Base-by-base conservation (phyloP, 2,113 vertebrate species). In the Brienomyrus brachyistius region DNA sequence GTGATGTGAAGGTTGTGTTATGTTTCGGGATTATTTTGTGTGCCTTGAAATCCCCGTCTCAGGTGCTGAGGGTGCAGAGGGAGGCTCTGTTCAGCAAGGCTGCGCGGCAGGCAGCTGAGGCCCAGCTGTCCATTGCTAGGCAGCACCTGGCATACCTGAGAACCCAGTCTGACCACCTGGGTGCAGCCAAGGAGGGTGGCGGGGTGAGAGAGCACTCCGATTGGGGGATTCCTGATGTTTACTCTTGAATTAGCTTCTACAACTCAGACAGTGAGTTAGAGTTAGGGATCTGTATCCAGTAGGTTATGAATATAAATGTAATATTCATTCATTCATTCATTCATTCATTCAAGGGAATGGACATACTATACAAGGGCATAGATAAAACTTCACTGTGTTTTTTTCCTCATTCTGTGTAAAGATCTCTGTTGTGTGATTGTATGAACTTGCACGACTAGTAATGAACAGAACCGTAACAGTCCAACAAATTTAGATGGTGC, bases 21-120 rank as follows among this genome's bases (percentile, higher is more conserved):
- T 23, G 43, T 83, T 40, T 83, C 1, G 21, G 31, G n/a, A 74
- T 74, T 35, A 74, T 35, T 35, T 10, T 1, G 66, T 45, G 5
- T 47, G 40, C 45, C 43, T 56, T 10, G n/a, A 40, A 27, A 45
- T 86, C 31, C 2, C 11, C 19, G 8, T 7, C 48, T 35, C 85
- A 96, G 96, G 98, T 98, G 91, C 98, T 99, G 93, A 96, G 97
- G 92, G 97, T 99, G 88, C 98, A 99, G 95, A 94, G 98, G 2
- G 97, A 99, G 89, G 98, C 98, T 0, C 94, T 99, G 51, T 98
- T 98, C 92, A 97, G 98, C 94, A 99, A 98, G 92, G 98, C 97
- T 4, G 98, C 98, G 91, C 95, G 97, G 5, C 98, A 99, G 10
- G 96, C 95, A 0, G 97, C 97, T 0, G 98, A 99, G 94, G 97